These are phyloP conservation scores for Pseudomyrmex gracilis DNA, from an alignment of 1,140 invertebrate genomes.

Conservation along the genomic window DNA sequence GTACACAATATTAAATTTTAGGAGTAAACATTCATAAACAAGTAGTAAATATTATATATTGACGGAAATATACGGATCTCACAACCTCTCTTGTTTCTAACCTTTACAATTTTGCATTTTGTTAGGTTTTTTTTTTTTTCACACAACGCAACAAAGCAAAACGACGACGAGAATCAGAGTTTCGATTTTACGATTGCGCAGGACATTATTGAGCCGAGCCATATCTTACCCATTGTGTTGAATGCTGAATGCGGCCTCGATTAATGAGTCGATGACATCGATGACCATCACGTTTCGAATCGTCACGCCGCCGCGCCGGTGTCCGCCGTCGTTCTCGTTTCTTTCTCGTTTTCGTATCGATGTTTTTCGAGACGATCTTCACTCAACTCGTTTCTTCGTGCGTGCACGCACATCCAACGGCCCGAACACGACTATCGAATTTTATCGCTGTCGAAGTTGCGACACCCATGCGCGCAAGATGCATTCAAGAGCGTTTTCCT, in stretches of 20 bases:
- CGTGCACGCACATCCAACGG: conserved; percentile 4
- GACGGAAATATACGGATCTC: too few species aligned
- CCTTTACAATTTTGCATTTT: too few species aligned
- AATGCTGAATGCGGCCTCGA: neutral
- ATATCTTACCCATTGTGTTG: conserved; percentile 57
- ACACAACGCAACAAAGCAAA: too few species aligned
- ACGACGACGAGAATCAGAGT: too few species aligned
- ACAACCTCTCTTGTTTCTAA: too few species aligned
- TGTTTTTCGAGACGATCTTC: neutral
- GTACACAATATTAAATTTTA: too few species aligned
- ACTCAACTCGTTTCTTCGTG: neutral
- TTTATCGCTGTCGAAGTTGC: conserved; percentile 43
- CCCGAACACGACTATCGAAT: conserved; percentile 62
- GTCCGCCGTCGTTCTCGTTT: conserved; percentile 10
- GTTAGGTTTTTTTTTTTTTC: too few species aligned
- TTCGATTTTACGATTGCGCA: neutral
- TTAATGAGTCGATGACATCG: neutral
- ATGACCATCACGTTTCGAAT: conserved; percentile 42
- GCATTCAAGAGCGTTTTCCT: neutral
- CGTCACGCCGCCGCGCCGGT: neutral
- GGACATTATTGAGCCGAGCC: neutral
- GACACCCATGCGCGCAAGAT: neutral
- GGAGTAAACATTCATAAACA: too few species aligned
- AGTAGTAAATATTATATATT: too few species aligned
- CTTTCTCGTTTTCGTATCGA: conserved; percentile 46